Conservation (phyloP, 2,797 vertebrate species). For the Mus caroli region DNA sequence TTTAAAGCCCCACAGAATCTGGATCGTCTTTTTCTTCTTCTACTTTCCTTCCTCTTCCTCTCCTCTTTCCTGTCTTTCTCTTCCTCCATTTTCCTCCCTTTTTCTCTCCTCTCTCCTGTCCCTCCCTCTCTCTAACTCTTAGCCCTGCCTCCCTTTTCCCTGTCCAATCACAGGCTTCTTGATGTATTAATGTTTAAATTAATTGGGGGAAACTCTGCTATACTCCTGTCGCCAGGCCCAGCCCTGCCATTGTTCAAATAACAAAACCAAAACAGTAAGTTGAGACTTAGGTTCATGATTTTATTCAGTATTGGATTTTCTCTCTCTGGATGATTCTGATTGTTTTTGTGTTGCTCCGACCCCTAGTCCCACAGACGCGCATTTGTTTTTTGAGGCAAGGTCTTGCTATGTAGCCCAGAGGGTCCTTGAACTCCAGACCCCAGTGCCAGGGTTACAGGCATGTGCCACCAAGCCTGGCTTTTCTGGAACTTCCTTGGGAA, state of each 20-base stretch:
- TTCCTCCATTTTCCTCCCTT: no score
- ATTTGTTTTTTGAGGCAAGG: not conserved
- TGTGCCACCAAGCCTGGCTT: not conserved
- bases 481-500: not conserved
- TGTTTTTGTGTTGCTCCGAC: not conserved
- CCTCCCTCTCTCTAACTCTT: no score
- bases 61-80: no score
- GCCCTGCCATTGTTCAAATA: not conserved
- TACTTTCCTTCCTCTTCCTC: no score
- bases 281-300: not conserved
- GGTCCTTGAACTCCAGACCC: not conserved
- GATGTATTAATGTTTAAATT: no score
- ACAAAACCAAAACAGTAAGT: not conserved
- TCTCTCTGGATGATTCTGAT: not conserved
- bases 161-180: no score
- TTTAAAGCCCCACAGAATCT: no score
- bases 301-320: conserved; percentile 6
- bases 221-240: not conserved
- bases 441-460: not conserved
- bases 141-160: no score
- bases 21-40: no score
- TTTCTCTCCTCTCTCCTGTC: no score
- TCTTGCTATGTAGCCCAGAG: not conserved
- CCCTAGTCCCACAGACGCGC: not conserved
- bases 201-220: no score